phyloP scores from a whole-genome alignment of 1,140 invertebrate species.

The Drosophila bifasciata region DNA sequence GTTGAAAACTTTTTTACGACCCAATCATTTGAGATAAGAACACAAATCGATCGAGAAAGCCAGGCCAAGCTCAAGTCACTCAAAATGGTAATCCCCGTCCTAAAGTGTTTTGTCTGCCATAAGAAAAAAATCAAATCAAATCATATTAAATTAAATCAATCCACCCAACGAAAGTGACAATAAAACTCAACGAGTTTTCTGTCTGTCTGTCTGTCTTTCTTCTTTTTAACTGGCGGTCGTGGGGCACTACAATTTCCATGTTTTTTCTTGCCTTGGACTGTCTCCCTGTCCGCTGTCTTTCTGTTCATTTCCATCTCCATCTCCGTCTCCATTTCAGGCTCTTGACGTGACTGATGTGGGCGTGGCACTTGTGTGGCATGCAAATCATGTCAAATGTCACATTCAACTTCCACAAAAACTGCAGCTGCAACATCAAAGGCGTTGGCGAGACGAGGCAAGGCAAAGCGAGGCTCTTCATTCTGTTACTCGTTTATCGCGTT shows the following conservation, averaged over 20 bases:
- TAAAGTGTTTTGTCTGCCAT: slow-evolving; percentile 27
- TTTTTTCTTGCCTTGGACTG: slow-evolving; percentile 27
- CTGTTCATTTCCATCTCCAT: slow-evolving; percentile 1
- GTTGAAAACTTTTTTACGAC: slow-evolving; percentile 28
- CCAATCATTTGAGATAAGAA: slow-evolving; percentile 40
- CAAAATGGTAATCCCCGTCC: slow-evolving; percentile 8
- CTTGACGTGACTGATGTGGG: slow-evolving; percentile 66
- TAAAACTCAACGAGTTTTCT: slow-evolving; percentile 65
- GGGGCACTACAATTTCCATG: slow-evolving; percentile 22
- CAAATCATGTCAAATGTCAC: slow-evolving; percentile 82
- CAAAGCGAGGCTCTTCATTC: slow-evolving; percentile 1
- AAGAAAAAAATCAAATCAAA: slow-evolving; percentile 35
- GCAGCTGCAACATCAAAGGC: slow-evolving; percentile 44
- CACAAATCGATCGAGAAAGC: slow-evolving; percentile 16
- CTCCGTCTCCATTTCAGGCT: slow-evolving; percentile 14
- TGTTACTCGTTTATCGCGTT: too few relatives aligned
- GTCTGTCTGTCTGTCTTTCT: slow-evolving; percentile 12
- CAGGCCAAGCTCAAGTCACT: slow-evolving; percentile 32
- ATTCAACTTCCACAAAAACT: slow-evolving; percentile 37
- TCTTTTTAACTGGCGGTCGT: slow-evolving; percentile 7
- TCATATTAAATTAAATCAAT: slow-evolving; percentile 67
- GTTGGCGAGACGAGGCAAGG: background rate
- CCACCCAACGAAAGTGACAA: slow-evolving; percentile 67
- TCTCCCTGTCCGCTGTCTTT: slow-evolving; percentile 4
- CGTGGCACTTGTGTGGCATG: slow-evolving; percentile 73